phyloP scores from a whole-genome alignment of 1,140 invertebrate genomes.

The Acromyrmex charruanus region DNA sequence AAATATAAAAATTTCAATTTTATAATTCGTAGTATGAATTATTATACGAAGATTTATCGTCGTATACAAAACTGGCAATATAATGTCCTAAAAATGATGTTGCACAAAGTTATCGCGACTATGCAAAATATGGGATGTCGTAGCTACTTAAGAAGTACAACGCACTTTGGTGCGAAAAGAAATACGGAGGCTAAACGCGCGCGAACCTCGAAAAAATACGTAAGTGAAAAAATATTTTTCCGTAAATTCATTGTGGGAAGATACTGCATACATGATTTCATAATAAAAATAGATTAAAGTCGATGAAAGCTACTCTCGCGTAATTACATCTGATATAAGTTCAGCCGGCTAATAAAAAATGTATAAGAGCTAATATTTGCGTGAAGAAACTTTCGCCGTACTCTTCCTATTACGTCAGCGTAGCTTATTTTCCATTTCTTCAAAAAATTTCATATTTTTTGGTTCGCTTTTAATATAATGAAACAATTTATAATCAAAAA shows the following conservation, averaged over 20 bases:
- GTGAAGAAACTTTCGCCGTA: neutral
- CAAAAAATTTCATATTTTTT: neutral
- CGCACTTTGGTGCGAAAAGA: slow-evolving; percentile 28
- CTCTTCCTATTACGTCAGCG: neutral
- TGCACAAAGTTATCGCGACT: slow-evolving; percentile 42
- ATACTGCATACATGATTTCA: slow-evolving; percentile 21
- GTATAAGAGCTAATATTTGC: slow-evolving; percentile 31
- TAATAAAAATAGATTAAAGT: slow-evolving; percentile 54
- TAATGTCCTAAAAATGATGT: slow-evolving; percentile 30
- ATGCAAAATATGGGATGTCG: slow-evolving; percentile 45
- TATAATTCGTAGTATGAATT: neutral
- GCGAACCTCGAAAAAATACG: slow-evolving; percentile 27
- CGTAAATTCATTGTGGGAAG: slow-evolving; percentile 29
- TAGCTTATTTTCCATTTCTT: neutral
- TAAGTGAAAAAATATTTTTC: slow-evolving; percentile 35
- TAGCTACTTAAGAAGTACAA: slow-evolving; percentile 39
- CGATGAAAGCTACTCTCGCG: neutral
- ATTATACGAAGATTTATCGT: slow-evolving; percentile 16
- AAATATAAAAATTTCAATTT: neutral
- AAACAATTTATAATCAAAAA: slow-evolving; percentile 7
- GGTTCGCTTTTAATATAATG: neutral
- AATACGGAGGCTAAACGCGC: slow-evolving; percentile 17
- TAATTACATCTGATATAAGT: slow-evolving; percentile 42
- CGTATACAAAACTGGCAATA: slow-evolving; percentile 34
- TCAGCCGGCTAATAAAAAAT: neutral